Percentiles rank a stretch among this genome's conserved stretches.
Conservation (phyloP, 2,113 vertebrate species). For the Eonycteris spelaea region DNA sequence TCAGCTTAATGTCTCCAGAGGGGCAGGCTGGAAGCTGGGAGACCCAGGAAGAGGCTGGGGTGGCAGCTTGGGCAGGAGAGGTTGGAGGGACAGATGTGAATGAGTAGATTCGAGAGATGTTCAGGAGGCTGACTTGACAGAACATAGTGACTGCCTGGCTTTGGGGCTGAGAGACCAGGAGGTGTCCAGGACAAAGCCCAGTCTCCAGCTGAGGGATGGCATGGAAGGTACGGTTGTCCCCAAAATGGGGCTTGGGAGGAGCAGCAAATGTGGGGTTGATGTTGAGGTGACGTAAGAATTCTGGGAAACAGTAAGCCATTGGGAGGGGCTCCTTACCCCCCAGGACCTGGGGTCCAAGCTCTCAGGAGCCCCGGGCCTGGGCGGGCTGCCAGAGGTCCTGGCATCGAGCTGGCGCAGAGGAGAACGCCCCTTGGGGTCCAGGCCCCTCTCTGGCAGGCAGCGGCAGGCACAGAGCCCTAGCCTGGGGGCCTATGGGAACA, state of each 20-base stretch:
- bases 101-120: neutral
- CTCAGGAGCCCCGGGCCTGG: neutral
- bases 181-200: neutral
- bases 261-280: neutral
- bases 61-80: neutral
- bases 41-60: neutral
- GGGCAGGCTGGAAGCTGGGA: neutral
- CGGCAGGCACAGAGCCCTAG: slow-evolving; percentile 24
- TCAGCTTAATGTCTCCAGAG: neutral
- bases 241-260: neutral
- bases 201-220: neutral
- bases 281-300: neutral
- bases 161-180: no score
- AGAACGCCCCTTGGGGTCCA: neutral
- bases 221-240: neutral
- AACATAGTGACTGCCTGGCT: neutral
- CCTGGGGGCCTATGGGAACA: slow-evolving; percentile 17
- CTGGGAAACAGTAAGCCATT: neutral
- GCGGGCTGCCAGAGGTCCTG: neutral
- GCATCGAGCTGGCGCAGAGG: neutral
- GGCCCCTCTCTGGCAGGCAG: neutral
- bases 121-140: neutral
- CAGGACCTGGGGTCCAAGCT: neutral
- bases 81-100: neutral
- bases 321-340: neutral